These are phyloP conservation scores for Xyrichtys novacula DNA, from an alignment of 2,797 vertebrate genomes.

Conservation along the genomic window DNA sequence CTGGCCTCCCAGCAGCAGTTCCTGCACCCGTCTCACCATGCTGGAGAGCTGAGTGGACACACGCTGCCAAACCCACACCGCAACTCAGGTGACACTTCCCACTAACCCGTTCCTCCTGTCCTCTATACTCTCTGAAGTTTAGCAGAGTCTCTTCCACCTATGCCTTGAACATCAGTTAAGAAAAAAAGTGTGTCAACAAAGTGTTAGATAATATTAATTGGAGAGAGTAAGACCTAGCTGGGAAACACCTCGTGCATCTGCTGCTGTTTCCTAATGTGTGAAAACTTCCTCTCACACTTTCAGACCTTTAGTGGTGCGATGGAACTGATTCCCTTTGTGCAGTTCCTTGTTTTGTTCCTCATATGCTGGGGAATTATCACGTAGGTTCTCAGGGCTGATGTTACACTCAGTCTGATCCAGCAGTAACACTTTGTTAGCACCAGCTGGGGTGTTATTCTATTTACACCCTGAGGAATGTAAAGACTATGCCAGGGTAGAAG, in stretches of 20 bases:
- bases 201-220: too few species aligned
- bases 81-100: slow-evolving; percentile 88
- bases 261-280: too few species aligned
- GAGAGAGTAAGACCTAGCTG: too few species aligned
- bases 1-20: slow-evolving; percentile 97
- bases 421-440: too few species aligned
- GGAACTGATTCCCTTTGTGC: background rate
- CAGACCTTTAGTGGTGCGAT: background rate
- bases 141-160: background rate
- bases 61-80: slow-evolving; percentile 91
- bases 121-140: background rate
- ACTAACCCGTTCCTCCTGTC: background rate
- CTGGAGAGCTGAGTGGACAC: slow-evolving; percentile 94
- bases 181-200: too few species aligned
- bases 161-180: too few species aligned
- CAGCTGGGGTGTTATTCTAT: background rate
- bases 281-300: too few species aligned
- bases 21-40: slow-evolving; percentile 92
- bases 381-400: background rate
- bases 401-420: background rate
- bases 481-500: background rate
- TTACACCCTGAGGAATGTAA: background rate
- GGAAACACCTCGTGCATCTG: too few species aligned
- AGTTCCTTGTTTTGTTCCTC: background rate
- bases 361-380: too few species aligned